A percentile compares a stretch with the other conserved stretches of the same genome.
These are phyloP conservation scores for Andrena flavipes DNA, from an alignment of 2,888 invertebrate genomes.

Conservation along the genomic window DNA sequence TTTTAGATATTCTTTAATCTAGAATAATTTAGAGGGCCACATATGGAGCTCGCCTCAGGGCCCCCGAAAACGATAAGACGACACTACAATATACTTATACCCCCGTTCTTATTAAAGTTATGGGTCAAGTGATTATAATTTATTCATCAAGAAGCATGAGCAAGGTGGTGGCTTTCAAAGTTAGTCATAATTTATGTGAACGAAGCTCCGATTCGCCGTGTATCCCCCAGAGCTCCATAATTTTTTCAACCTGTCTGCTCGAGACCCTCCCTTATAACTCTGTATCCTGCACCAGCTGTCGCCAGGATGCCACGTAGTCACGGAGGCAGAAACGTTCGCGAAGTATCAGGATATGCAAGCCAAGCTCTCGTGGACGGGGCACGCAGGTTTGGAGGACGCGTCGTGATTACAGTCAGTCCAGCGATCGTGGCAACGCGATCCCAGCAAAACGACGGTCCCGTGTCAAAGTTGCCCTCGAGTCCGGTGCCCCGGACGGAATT, in stretches of 20 bases:
- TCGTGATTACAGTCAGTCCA: slow-evolving; percentile 19
- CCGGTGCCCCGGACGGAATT: slow-evolving; percentile 52
- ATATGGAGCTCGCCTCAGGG: too few species aligned
- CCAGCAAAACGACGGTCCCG: slow-evolving; percentile 47
- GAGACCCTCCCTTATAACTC: neutral
- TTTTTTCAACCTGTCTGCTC: neutral
- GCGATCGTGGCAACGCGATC: slow-evolving; percentile 21
- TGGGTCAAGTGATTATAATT: too few species aligned
- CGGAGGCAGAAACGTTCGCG: neutral
- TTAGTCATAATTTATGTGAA: too few species aligned
- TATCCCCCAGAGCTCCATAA: too few species aligned
- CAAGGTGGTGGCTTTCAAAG: too few species aligned
- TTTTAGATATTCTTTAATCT: too few species aligned
- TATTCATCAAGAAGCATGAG: too few species aligned
- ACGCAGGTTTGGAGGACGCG: neutral
- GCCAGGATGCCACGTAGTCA: neutral
- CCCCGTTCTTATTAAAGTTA: too few species aligned
- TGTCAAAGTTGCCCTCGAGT: slow-evolving; percentile 55
- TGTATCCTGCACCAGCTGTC: neutral
- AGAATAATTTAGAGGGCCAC: too few species aligned
- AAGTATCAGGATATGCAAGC: neutral
- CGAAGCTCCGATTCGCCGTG: too few species aligned
- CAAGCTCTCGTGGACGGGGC: slow-evolving; percentile 1
- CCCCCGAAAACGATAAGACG: too few species aligned
- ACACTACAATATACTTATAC: too few species aligned